A percentile compares a stretch with the other conserved stretches of the same genome.
These are phyloP conservation scores for Orycteropus afer DNA, from an alignment of 2,113 vertebrate species.

Conservation along the genomic window DNA sequence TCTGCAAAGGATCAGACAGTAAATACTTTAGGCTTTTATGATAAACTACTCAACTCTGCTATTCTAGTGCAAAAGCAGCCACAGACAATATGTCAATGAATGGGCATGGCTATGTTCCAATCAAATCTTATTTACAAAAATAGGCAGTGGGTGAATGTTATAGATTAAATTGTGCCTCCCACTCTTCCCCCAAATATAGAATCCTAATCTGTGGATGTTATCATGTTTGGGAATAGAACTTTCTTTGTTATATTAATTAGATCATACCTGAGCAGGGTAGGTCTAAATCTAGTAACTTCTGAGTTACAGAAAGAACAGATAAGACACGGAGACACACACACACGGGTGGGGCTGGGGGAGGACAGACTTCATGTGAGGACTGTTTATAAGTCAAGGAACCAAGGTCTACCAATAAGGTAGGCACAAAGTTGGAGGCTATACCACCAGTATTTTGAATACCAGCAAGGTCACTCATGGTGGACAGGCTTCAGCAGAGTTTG, in stretches of 20 bases:
- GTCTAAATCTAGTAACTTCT: neutral
- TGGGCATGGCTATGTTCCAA: neutral
- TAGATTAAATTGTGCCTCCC: neutral
- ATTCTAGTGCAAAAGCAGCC: neutral
- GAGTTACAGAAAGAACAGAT: neutral
- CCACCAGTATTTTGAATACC: too few relatives aligned
- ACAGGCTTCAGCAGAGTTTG: too few relatives aligned
- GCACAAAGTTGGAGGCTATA: too few relatives aligned
- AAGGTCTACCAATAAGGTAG: too few relatives aligned
- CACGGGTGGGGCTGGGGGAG: neutral
- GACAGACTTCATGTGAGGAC: neutral
- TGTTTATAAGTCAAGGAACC: neutral
- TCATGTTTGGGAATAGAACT: neutral
- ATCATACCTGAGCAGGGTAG: neutral
- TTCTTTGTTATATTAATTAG: neutral
- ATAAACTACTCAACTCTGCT: neutral
- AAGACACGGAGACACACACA: neutral
- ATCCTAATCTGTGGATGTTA: neutral
- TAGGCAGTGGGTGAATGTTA: neutral
- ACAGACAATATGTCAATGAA: neutral
- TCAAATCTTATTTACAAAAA: neutral
- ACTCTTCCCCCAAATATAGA: too few relatives aligned
- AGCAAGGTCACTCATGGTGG: too few relatives aligned
- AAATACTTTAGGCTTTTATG: neutral
- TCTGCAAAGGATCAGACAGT: neutral